Conservation (phyloP, 2,113 vertebrate genomes). For the Cinclus cinclus region DNA sequence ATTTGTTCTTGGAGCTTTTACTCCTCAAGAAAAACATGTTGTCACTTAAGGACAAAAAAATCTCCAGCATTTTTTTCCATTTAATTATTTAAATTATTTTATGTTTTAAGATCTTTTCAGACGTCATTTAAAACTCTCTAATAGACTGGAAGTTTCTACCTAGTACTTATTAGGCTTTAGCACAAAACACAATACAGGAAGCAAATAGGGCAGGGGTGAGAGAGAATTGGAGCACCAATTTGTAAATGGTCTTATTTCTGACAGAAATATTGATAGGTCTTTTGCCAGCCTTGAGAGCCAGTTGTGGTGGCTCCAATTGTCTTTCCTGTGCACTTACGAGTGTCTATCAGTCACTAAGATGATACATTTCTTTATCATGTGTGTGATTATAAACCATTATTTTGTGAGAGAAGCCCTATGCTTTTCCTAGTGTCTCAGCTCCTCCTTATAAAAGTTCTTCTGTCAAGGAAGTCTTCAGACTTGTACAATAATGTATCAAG, state of each 20-base stretch:
- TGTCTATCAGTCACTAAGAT: conserved; percentile 53
- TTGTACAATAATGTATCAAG: conserved; percentile 66
- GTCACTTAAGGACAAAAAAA: not conserved
- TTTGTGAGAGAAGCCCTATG: conserved; percentile 58
- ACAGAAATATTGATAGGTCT: conserved; percentile 65
- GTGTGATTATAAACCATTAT: conserved; percentile 71
- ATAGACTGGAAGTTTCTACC: not conserved
- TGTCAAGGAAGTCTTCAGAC: conserved; percentile 64
- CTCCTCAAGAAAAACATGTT: not conserved
- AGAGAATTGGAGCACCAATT: conserved; percentile 33
- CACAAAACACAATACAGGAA: conserved; percentile 1
- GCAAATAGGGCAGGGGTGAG: conserved; percentile 7
- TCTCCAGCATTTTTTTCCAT: not conserved
- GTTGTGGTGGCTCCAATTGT: conserved; percentile 40
- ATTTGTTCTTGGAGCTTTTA: not conserved
- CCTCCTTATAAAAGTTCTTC: conserved; percentile 66
- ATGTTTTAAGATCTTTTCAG: not conserved
- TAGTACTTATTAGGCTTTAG: not conserved
- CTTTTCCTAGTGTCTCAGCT: conserved; percentile 57
- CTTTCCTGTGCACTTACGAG: conserved; percentile 53
- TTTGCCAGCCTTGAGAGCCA: conserved; percentile 48
- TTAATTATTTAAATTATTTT: not conserved
- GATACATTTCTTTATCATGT: conserved; percentile 60
- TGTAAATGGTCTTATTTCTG: conserved; percentile 65
- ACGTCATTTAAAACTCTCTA: not conserved